phyloP scores from a whole-genome alignment of 1,140 invertebrate species.

The Macrobrachium nipponense region DNA sequence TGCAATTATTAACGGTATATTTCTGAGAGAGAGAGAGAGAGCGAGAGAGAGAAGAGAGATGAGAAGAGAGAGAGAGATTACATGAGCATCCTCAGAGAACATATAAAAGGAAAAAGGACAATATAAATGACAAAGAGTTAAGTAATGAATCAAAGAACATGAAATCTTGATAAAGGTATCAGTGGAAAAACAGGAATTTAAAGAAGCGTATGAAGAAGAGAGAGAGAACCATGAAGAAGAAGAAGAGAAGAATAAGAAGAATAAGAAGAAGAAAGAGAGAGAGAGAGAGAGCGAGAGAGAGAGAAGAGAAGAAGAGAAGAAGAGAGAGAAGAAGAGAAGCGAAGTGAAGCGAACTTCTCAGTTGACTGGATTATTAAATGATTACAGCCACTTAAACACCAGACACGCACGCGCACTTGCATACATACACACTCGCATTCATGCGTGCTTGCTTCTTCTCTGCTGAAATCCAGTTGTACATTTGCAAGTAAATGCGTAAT shows the following conservation, averaged over 20 bases:
- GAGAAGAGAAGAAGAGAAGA: background rate
- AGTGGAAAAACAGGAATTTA: background rate
- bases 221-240: background rate
- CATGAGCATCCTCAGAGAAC: no score
- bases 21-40: background rate
- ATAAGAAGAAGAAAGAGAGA: background rate
- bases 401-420: background rate
- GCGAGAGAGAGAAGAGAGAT: background rate
- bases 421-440: background rate
- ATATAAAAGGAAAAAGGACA: no score
- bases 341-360: background rate
- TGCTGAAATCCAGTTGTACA: background rate
- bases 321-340: background rate
- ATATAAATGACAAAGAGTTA: no score
- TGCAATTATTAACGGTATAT: background rate
- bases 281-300: no score
- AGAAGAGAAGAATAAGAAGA: background rate
- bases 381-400: no score
- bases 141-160: no score
- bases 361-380: background rate
- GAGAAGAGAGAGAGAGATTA: background rate
- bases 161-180: no score
- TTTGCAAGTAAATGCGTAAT: no score
- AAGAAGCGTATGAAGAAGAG: background rate
- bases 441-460: background rate